Conservation (phyloP, 2,888 invertebrate species). For the Cataglyphis livida region DNA sequence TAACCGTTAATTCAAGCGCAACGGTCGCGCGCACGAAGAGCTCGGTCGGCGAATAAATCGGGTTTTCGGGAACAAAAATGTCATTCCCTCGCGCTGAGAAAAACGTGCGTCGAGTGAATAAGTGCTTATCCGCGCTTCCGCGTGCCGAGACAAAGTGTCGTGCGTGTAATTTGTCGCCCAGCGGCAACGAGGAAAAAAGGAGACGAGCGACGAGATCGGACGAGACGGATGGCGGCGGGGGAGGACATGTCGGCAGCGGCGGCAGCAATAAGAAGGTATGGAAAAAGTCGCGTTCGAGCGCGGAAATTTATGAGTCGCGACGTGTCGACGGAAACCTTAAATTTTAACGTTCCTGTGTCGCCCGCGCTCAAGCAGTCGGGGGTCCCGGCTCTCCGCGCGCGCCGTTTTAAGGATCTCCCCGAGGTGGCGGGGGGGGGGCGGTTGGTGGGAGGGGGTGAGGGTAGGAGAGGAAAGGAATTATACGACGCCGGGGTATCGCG, state of each 20-base stretch:
- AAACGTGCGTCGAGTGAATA: background rate
- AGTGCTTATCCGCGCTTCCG: background rate
- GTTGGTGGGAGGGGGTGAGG: slow-evolving; percentile 3
- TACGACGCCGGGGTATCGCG: background rate
- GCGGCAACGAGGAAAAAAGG: background rate
- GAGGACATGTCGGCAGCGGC: slow-evolving; percentile 14
- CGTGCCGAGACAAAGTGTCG: slow-evolving; percentile 3
- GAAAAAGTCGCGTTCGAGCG: slow-evolving; percentile 71
- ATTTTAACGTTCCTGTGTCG: slow-evolving; percentile 79
- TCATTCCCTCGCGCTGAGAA: background rate
- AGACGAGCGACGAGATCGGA: background rate
- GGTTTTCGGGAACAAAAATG: background rate
- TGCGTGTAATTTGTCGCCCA: slow-evolving; percentile 54
- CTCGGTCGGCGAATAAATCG: background rate
- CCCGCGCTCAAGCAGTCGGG: slow-evolving; percentile 54
- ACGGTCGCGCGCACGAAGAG: no score
- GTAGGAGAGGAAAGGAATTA: slow-evolving; percentile 46
- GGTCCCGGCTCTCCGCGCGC: slow-evolving; percentile 65
- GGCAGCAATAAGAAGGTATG: slow-evolving; percentile 51
- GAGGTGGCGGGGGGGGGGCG: no score
- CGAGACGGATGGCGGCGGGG: slow-evolving; percentile 15
- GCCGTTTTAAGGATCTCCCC: slow-evolving; percentile 61
- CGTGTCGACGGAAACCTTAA: slow-evolving; percentile 84
- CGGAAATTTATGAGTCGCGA: slow-evolving; percentile 81
- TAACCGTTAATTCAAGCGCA: background rate